Conservation (phyloP, 2,113 vertebrate genomes). For the Ifrita kowaldi region DNA sequence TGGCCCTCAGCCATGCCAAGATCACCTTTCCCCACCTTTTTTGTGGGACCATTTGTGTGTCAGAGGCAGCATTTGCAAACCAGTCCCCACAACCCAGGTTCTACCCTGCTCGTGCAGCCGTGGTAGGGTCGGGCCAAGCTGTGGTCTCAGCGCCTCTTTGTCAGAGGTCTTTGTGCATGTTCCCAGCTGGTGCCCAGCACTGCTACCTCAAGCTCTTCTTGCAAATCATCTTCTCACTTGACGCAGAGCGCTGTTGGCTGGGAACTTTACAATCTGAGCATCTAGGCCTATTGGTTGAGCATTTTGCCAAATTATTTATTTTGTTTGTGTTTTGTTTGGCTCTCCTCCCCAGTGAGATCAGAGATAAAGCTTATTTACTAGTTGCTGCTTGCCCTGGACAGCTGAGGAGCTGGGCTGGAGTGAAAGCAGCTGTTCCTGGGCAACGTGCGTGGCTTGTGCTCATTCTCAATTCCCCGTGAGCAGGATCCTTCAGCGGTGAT, state of each 20-base stretch:
- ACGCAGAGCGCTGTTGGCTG: not conserved
- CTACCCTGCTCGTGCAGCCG: not conserved
- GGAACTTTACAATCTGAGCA: not conserved
- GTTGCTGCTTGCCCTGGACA: slow-evolving; percentile 72
- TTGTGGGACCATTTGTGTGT: not conserved
- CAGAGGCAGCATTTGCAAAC: not conserved
- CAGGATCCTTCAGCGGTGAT: slow-evolving; percentile 69
- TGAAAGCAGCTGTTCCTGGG: slow-evolving; percentile 16
- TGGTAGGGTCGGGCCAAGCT: not conserved
- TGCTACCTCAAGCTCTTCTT: not conserved
- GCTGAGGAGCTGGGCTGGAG: slow-evolving; percentile 59
- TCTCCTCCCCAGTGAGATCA: not conserved
- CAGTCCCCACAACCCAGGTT: not conserved
- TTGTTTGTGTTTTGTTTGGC: not conserved
- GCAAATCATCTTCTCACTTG: not conserved
- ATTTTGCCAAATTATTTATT: slow-evolving; percentile 32
- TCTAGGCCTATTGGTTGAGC: not conserved
- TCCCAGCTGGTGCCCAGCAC: not conserved
- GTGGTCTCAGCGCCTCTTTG: not conserved
- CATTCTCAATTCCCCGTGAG: slow-evolving; percentile 70
- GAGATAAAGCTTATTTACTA: slow-evolving; percentile 32
- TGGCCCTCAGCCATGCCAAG: rapidly evolving
- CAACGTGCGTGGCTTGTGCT: slow-evolving; percentile 20
- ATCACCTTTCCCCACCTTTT: not conserved
- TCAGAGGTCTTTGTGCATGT: rapidly evolving